Percentiles rank a stretch among this genome's conserved stretches.
These are phyloP conservation scores for Engraulis encrasicolus DNA, from an alignment of 2,113 vertebrate species.

Conservation along the genomic window DNA sequence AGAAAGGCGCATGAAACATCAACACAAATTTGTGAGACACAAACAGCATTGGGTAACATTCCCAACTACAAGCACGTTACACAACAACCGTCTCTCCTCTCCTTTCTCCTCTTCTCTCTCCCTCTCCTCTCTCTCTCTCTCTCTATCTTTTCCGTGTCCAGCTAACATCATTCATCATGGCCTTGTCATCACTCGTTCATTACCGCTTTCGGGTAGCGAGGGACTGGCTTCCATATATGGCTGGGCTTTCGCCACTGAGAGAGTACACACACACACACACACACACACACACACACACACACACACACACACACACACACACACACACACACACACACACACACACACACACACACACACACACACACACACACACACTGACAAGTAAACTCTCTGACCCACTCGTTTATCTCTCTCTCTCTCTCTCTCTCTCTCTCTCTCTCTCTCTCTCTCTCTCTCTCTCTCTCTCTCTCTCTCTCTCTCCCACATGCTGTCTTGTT, in stretches of 20 bases:
- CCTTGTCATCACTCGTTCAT: constrained; percentile 11
- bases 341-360: not conserved
- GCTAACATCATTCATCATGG: not conserved
- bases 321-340: not conserved
- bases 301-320: constrained; percentile 4
- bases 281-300: not conserved
- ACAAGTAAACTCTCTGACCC: not conserved
- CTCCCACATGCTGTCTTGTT: not conserved
- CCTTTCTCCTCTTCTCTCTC: not conserved
- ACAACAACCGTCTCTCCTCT: constrained; percentile 14
- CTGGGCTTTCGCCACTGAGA: not conserved
- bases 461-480: not conserved
- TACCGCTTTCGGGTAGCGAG: not conserved
- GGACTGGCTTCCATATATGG: constrained; percentile 12
- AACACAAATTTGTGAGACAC: not conserved
- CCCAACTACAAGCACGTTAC: constrained; percentile 7
- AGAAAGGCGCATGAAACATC: constrained; percentile 21
- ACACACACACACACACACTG: not conserved
- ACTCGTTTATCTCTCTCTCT: not conserved
- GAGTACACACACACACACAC: not conserved
- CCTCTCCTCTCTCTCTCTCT: not conserved
- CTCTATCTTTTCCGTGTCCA: not conserved
- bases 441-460: not conserved
- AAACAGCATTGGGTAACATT: constrained; percentile 11
- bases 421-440: not conserved